Percentiles rank a stretch among this genome's conserved stretches.
These are phyloP conservation scores for Andrena minutula DNA, from an alignment of 2,888 invertebrate species.

Conservation along the genomic window DNA sequence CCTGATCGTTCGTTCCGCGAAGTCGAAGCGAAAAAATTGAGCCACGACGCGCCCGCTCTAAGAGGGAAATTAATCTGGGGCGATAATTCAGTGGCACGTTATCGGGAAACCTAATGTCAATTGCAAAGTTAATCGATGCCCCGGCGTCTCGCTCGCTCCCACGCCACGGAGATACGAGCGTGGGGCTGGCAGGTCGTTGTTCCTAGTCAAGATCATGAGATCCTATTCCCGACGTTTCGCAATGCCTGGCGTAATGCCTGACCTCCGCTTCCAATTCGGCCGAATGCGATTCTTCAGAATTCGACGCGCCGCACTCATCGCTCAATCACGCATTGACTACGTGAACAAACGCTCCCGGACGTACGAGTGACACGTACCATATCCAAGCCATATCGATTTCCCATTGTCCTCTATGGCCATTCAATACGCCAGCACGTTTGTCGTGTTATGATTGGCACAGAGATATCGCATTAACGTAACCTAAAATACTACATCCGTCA, in stretches of 20 bases:
- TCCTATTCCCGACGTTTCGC: conserved; percentile 64
- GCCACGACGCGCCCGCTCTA: conserved; percentile 14
- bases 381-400: conserved; percentile 70
- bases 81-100: conserved; percentile 76
- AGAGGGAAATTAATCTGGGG: conserved; percentile 74
- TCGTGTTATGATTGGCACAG: conserved; percentile 30
- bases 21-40: conserved; percentile 38
- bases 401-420: conserved; percentile 67
- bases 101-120: conserved; percentile 76
- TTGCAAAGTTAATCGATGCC: conserved; percentile 79
- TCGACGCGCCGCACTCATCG: conserved; percentile 63
- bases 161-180: conserved; percentile 62
- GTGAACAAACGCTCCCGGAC: conserved; percentile 67
- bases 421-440: conserved; percentile 35
- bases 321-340: conserved; percentile 71
- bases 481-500: not conserved
- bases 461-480: conserved; percentile 32
- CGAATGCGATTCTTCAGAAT: conserved; percentile 69
- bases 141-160: conserved; percentile 31
- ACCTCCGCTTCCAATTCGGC: conserved; percentile 57
- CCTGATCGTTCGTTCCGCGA: conserved; percentile 33
- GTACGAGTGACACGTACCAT: conserved; percentile 65
- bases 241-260: conserved; percentile 64
- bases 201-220: conserved; percentile 66
- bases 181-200: conserved; percentile 77